Percentiles rank a stretch among this genome's conserved stretches.
Evolutionary conservation across 2,113 vertebrate species (phyloP).

Genomic region (Ancistrus triradiatus): DNA sequence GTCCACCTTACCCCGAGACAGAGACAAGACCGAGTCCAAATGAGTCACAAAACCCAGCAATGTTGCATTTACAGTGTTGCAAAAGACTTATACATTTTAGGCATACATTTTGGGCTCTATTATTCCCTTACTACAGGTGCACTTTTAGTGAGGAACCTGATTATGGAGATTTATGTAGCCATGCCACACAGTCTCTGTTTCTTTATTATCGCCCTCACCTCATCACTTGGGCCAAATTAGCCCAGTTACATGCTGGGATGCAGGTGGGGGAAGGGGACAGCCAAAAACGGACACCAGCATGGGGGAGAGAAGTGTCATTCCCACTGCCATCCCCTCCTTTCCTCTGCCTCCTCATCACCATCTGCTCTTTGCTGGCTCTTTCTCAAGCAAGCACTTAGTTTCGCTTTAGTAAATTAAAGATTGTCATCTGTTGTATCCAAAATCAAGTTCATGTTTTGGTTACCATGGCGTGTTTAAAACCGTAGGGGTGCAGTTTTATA

Average conservation of each 20-base stretch:
- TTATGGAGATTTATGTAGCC: constrained; percentile 36
- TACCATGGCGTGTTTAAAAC: not conserved
- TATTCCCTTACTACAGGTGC: constrained; percentile 1
- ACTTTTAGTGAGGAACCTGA: not conserved
- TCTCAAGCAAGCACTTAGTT: not conserved
- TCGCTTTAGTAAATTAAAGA: not conserved
- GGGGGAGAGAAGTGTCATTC: not conserved
- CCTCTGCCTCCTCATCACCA: constrained; percentile 24
- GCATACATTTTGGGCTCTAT: too few relatives aligned
- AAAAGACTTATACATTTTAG: too few relatives aligned
- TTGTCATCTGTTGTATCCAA: not conserved
- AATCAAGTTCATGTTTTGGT: not conserved
- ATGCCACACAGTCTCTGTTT: too few relatives aligned
- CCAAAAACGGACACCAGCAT: not conserved
- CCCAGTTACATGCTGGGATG: too few relatives aligned
- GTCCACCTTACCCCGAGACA: too few relatives aligned
- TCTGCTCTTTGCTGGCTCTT: constrained; percentile 23
- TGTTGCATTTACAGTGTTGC: too few relatives aligned
- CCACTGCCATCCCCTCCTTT: not conserved
- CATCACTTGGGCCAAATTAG: too few relatives aligned
- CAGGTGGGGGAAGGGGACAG: too few relatives aligned
- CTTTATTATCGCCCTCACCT: too few relatives aligned
- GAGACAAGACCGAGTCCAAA: too few relatives aligned
- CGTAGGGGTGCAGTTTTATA: too few relatives aligned
- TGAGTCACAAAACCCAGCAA: too few relatives aligned